Evolutionary conservation across 1,140 invertebrate species (phyloP).

Genomic region (Calliopsis andreniformis): DNA sequence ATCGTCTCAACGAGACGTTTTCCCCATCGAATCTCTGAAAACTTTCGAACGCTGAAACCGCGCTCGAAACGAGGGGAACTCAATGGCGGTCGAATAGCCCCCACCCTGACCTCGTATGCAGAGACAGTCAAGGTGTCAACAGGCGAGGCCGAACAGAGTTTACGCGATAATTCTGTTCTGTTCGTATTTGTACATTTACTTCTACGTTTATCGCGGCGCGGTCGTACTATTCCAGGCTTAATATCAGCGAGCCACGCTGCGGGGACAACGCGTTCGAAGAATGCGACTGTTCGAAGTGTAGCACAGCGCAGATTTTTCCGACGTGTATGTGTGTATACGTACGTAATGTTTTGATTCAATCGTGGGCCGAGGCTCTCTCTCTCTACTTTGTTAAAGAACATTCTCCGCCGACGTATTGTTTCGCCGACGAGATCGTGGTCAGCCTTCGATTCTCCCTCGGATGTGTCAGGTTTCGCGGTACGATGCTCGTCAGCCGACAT

Average conservation of each 20-base stretch:
- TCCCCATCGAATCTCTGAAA: conserved; percentile 29
- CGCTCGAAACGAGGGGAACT: conserved; percentile 35
- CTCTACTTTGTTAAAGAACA: conserved; percentile 24
- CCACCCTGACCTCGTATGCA: conserved; percentile 40
- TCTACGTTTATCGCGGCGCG: conserved; percentile 2
- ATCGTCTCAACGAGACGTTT: conserved; percentile 9
- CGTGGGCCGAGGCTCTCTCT: conserved; percentile 31
- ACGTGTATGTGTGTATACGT: conserved; percentile 42
- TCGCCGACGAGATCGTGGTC: neutral
- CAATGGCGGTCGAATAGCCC: conserved; percentile 40
- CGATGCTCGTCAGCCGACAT: neutral
- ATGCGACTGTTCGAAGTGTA: conserved; percentile 20
- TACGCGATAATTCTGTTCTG: conserved; percentile 40
- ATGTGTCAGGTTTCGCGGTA: neutral
- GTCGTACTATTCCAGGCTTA: neutral
- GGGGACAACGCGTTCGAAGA: conserved; percentile 10
- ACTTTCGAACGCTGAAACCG: conserved; percentile 42
- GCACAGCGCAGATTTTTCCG: conserved; percentile 35
- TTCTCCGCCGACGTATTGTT: conserved; percentile 6
- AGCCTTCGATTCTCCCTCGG: neutral
- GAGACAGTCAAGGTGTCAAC: conserved; percentile 58
- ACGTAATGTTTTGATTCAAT: conserved; percentile 51
- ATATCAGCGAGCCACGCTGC: neutral
- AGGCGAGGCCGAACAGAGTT: conserved; percentile 54
- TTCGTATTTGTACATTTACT: conserved; percentile 35